These are phyloP conservation scores for Bombus waltoni DNA, from an alignment of 1,140 invertebrate species.

Conservation along the genomic window DNA sequence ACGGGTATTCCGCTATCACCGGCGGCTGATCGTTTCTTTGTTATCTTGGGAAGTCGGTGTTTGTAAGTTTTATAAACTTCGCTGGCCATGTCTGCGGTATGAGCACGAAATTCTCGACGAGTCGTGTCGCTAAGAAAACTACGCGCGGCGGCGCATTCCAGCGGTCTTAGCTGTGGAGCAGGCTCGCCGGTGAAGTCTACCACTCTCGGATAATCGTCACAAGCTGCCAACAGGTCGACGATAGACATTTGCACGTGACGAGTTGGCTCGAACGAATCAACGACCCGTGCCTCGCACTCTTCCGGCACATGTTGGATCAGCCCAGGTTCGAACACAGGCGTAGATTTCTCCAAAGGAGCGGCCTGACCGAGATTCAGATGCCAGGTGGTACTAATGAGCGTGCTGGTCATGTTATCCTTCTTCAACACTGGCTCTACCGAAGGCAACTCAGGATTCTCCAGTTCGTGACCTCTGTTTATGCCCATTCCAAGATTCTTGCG, in stretches of 20 bases:
- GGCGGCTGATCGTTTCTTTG: too few species aligned
- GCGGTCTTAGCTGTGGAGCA: neutral
- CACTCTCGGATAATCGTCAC: constrained; percentile 69
- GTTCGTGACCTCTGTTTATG: neutral
- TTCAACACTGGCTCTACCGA: constrained; percentile 29
- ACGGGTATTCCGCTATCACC: neutral
- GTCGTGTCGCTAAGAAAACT: constrained; percentile 65
- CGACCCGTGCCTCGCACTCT: constrained; percentile 9
- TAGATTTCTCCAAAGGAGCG: constrained; percentile 34
- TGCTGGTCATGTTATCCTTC: constrained; percentile 53
- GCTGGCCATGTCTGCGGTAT: constrained; percentile 56
- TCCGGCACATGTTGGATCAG: constrained; percentile 1
- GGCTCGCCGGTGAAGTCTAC: constrained; percentile 66
- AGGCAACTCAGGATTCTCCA: constrained; percentile 28
- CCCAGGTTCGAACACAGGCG: constrained; percentile 45
- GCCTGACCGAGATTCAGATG: constrained; percentile 65
- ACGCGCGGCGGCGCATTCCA: constrained; percentile 47
- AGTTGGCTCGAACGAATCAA: constrained; percentile 1
- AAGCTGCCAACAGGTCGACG: constrained; percentile 34
- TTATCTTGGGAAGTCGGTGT: constrained; percentile 39
- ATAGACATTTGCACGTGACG: constrained; percentile 1
- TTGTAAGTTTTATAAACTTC: constrained; percentile 61
- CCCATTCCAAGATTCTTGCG: constrained; percentile 64
- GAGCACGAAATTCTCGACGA: constrained; percentile 53
- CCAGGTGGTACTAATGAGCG: constrained; percentile 68